Base-by-base conservation (phyloP, 92 coral and sea anemone species). In the Palythoa grandis region DNA sequence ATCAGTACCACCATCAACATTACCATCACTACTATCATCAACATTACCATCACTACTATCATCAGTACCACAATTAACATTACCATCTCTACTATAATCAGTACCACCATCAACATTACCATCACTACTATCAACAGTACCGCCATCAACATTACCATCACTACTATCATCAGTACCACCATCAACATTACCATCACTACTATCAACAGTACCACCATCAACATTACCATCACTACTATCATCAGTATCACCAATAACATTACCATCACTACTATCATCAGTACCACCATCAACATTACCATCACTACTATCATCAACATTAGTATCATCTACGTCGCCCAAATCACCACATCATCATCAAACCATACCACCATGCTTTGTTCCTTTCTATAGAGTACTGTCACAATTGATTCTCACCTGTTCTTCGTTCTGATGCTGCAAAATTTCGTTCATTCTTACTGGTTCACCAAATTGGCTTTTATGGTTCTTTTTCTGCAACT, bases 401-500 rank as follows among this genome's bases (percentile, higher is more conserved):
- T 19, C 65, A 1, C 65, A 9, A 15, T 58, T 3, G 3, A 39
- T 6, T 25, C 53, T 70, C 73, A 72, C 78, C 87, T 70, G 87
- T 53, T 83, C 69, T 25, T 72, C 87, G 14, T 19, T 65, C 23
- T 67, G 76, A 14, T 43, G 77, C 37, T 52, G 87, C 76, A 83
- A 35, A 7, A 83, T 58, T 40, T 53, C 77, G 37, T 70, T 83
- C 77, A 83, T 83, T 50, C 84, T 63, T 15, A 79, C 58, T 7
- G 84, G 74, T 67, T 47, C 74, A 17, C 60, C 40, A 19, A 65
- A 79, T 39, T 39, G 20, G 24, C 43, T 52, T 40, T 47, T 66
- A 35, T 22, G 37, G 58, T 65, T 71, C 76, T 85, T 90, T 79
- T 90, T 92, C 67, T 50, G 84, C 86, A 84, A 84, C 82, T 82